Percentiles rank a stretch among this genome's conserved stretches.
Evolutionary conservation across 2,888 invertebrate genomes (phyloP).

Genomic region (Philhelius pedissequus): DNA sequence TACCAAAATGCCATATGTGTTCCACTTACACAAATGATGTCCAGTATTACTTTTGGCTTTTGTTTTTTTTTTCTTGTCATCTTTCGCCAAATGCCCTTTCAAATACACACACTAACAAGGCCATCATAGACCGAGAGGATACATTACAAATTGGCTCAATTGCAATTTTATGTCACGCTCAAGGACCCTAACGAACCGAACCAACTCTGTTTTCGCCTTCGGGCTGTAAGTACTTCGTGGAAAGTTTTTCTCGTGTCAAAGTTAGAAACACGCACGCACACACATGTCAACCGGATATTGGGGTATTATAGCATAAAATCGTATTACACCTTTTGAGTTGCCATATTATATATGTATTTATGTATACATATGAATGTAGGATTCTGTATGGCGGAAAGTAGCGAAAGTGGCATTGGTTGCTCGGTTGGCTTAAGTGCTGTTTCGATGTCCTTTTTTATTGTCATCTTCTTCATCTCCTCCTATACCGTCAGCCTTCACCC

Average conservation of each 20-base stretch:
- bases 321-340: conserved; percentile 61
- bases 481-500: not conserved
- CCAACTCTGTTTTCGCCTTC: conserved; percentile 23
- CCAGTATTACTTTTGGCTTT: conserved; percentile 36
- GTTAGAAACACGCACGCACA: conserved; percentile 32
- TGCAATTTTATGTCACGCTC: conserved; percentile 77
- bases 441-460: conserved; percentile 55
- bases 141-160: conserved; percentile 78
- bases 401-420: conserved; percentile 48
- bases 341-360: not conserved
- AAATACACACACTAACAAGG: not conserved
- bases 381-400: not conserved
- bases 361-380: not conserved
- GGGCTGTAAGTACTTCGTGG: conserved; percentile 25
- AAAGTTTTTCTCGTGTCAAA: conserved; percentile 48
- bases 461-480: not conserved
- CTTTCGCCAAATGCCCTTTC: conserved; percentile 38
- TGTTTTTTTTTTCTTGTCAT: conserved; percentile 6
- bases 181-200: conserved; percentile 64
- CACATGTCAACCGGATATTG: conserved; percentile 18
- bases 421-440: conserved; percentile 62
- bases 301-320: conserved; percentile 56
- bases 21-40: conserved; percentile 37
- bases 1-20: conserved; percentile 42
- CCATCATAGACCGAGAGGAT: conserved; percentile 22